Evolutionary conservation across 2,888 invertebrate species (phyloP), one percentile per base, ranked within the genome.

Genomic region (Campaea margaritaria): DNA sequence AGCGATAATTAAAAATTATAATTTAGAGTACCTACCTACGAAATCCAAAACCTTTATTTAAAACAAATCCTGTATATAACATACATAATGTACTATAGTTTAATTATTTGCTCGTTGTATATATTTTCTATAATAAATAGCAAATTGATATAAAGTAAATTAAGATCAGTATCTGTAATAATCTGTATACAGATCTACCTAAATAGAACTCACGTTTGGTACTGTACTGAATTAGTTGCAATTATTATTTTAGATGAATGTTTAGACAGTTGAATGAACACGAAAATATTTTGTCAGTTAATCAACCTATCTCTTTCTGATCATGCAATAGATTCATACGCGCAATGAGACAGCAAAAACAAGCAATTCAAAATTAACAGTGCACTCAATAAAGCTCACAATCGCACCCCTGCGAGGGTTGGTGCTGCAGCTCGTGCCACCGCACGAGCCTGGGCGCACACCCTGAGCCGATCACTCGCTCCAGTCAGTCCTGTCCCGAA

Each of bases 401-500:
- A 61, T 44, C 57, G 61, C 70, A 76, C 68, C 70, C 84, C 84
- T 81, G 69, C 80, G 76, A 61, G 74, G 81, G 87, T 86, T 88
- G 82, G 73, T 73, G 58, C 44, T 63, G 71, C 73, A 76, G 75
- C 77, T 74, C 78, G 79, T 79, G 82, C 78, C 77, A 74, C 75
- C 73, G 84, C 87, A 87, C 86, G 86, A 81, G 86, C 81, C 89
- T 74, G 84, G 86, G 83, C 78, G 81, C 76, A 78, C 84, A 83
- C 89, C 89, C 89, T 44, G 38, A 16, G 46, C 67, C 67, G 64
- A 67, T 77, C 72, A 77, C 3, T 68, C 91, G 91, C 91, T 91
- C 86, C 72, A 77, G 21, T 68, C 91, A 91, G 91, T 91, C 86
- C 85, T 81, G 78, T 82, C 78, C 82, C 83, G 79, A 83, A 86